A percentile compares a stretch with the other conserved stretches of the same genome.
These are phyloP conservation scores for Eumeta japonica DNA, from an alignment of 1,140 invertebrate species.

Conservation along the genomic window DNA sequence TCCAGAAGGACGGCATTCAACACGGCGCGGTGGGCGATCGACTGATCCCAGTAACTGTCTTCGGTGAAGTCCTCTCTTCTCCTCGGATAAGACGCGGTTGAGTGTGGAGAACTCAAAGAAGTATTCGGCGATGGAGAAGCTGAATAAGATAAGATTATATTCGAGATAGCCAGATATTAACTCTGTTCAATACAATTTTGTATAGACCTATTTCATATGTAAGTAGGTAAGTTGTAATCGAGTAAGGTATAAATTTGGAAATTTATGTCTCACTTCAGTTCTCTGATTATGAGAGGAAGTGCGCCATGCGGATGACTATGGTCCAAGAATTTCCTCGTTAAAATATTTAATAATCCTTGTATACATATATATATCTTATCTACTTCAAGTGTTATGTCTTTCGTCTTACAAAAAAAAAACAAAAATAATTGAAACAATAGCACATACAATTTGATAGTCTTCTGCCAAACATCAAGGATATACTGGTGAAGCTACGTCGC, in stretches of 20 bases:
- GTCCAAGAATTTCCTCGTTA: no score
- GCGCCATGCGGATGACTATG: no score
- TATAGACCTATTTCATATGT: not conserved
- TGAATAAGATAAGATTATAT: no score
- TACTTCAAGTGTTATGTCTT: no score
- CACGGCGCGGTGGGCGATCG: conserved; percentile 35
- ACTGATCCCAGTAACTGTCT: conserved; percentile 49
- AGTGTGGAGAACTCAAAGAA: conserved; percentile 14
- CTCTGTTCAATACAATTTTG: not conserved
- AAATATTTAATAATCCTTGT: no score
- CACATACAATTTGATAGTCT: conserved; percentile 46
- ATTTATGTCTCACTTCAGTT: no score
- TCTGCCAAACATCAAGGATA: conserved; percentile 72
- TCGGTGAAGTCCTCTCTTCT: conserved; percentile 34
- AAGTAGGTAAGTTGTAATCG: no score
- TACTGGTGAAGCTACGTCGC: conserved; percentile 69
- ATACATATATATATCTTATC: no score
- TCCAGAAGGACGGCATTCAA: conserved; percentile 81
- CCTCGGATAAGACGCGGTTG: conserved; percentile 22
- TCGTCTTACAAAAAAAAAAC: no score
- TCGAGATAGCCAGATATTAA: not conserved
- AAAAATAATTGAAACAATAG: no score
- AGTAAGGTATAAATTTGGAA: no score
- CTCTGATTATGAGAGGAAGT: no score
- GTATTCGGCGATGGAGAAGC: conserved; percentile 27